Conservation (phyloP, 2,797 vertebrate species). For the Lepilemur septentrionalis region DNA sequence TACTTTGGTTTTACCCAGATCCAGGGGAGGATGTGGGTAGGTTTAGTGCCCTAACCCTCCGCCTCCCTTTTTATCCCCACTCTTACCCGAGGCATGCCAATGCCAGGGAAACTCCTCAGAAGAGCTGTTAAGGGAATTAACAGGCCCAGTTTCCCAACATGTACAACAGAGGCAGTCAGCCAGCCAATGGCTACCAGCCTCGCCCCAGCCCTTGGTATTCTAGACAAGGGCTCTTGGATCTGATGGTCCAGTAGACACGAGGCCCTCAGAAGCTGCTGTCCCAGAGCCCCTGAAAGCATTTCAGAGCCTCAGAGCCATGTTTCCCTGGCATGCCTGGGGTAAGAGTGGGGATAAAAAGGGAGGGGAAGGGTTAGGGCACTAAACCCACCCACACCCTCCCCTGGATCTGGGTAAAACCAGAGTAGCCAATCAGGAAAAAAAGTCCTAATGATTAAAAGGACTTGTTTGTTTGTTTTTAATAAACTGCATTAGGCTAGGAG, state of each 20-base stretch:
- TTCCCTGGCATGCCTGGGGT: background rate
- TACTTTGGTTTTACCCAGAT: background rate
- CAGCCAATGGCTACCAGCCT: background rate
- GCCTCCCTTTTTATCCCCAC: background rate
- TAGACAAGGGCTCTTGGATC: background rate
- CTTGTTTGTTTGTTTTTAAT: background rate
- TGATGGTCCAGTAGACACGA: background rate
- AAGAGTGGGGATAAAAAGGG: background rate
- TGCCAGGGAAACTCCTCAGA: background rate
- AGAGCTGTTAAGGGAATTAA: background rate
- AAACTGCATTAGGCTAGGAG: background rate
- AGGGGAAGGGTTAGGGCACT: background rate
- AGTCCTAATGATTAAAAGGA: background rate
- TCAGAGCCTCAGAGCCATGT: background rate
- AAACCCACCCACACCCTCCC: background rate
- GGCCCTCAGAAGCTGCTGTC: background rate
- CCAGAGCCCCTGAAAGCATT: background rate
- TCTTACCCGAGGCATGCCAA: background rate
- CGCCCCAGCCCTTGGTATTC: background rate
- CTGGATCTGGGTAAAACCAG: background rate
- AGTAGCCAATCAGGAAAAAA: background rate
- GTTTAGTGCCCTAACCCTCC: background rate
- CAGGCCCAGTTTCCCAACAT: background rate
- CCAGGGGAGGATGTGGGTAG: background rate
- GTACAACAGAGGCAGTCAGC: background rate